Evolutionary conservation across 2,888 invertebrate genomes (phyloP).

Genomic region (Psococerastis gibbosa): DNA sequence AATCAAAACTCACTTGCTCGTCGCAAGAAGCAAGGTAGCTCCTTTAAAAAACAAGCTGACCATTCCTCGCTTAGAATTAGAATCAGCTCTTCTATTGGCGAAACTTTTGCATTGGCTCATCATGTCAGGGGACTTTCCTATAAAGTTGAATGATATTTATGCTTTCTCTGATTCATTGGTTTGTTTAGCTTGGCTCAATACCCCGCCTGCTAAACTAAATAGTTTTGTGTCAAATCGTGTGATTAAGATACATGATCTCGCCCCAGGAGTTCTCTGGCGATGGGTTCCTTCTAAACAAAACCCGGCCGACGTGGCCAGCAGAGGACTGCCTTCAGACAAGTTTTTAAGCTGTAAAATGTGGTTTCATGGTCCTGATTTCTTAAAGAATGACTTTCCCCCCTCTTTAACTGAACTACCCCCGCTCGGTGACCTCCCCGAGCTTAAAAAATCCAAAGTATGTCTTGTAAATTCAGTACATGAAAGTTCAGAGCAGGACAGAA

Average conservation of each 20-base stretch:
- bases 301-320: neutral
- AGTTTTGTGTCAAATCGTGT: neutral
- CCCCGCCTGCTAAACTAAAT: neutral
- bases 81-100: neutral
- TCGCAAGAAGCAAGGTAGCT: neutral
- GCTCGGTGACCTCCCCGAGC: no score
- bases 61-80: neutral
- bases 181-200: neutral
- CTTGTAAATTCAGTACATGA: no score
- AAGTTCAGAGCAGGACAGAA: no score
- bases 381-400: no score
- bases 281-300: neutral
- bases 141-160: neutral
- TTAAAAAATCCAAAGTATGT: no score
- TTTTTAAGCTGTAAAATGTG: neutral
- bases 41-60: neutral
- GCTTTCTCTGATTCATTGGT: neutral
- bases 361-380: neutral
- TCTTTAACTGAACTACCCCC: no score
- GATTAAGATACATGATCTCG: neutral
- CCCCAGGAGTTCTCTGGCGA: neutral
- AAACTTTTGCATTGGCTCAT: neutral
- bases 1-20: neutral
- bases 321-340: neutral
- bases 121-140: neutral